phyloP scores from a whole-genome alignment of 1,140 invertebrate species.

The Drosophila littoralis region DNA sequence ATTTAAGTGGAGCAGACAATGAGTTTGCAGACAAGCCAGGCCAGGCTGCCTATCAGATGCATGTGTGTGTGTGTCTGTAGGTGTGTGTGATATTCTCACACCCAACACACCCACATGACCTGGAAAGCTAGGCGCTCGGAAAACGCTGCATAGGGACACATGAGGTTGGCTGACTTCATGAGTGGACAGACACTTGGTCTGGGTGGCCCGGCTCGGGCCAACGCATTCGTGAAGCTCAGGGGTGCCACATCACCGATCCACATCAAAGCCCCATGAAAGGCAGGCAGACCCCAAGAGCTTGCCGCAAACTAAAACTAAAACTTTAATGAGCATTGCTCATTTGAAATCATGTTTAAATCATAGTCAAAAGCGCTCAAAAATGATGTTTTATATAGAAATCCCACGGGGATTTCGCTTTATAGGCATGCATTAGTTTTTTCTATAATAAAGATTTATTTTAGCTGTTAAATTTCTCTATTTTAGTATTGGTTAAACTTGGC shows the following conservation, averaged over 20 bases:
- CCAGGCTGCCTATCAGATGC: constrained; percentile 49
- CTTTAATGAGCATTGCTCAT: constrained; percentile 22
- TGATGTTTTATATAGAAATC: not conserved
- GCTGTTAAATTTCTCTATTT: too few relatives aligned
- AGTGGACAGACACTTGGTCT: not conserved
- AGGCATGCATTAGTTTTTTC: not conserved
- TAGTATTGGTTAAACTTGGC: too few relatives aligned
- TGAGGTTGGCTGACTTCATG: constrained; percentile 21
- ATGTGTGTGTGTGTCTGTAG: not conserved
- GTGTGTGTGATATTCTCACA: not conserved
- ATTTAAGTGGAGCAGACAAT: constrained; percentile 16
- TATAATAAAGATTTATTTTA: too few relatives aligned
- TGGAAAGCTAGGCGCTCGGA: constrained; percentile 46
- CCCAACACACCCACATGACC: constrained; percentile 27
- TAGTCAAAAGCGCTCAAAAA: not conserved
- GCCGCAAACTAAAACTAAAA: constrained; percentile 18
- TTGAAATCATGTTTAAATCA: constrained; percentile 20
- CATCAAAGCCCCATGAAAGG: constrained; percentile 1
- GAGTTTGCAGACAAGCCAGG: constrained; percentile 28
- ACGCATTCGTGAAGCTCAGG: not conserved
- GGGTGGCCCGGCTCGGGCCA: not conserved
- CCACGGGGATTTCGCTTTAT: not conserved
- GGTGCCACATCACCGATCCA: constrained; percentile 32
- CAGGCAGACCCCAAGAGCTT: not conserved
- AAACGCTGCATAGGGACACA: constrained; percentile 36